Conservation (phyloP, 92 coral and sea anemone species). For the Anthopleura xanthogrammica region DNA sequence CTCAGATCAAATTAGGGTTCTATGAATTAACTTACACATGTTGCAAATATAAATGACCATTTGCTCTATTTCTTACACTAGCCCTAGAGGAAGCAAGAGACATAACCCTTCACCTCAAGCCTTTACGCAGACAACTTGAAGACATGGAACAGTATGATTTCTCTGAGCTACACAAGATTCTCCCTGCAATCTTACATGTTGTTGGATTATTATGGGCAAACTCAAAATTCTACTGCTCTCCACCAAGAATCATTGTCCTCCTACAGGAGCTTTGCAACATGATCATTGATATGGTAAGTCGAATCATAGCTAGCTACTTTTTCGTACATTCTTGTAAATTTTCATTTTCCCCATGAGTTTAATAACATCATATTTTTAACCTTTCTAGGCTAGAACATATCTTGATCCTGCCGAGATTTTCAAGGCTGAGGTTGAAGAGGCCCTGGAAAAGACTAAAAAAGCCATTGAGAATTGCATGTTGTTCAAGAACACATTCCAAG, state of each 20-base stretch:
- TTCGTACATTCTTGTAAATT: no score
- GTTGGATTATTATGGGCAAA: constrained; percentile 96
- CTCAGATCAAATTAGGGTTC: no score
- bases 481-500: constrained; percentile 81
- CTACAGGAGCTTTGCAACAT: constrained; percentile 96
- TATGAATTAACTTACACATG: no score
- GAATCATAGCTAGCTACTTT: no score
- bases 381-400: constrained; percentile 76
- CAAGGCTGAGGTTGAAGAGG: constrained; percentile 95
- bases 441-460: constrained; percentile 78
- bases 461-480: constrained; percentile 75
- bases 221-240: constrained; percentile 91
- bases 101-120: constrained; percentile 85
- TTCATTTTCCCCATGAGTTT: no score
- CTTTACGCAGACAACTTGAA: constrained; percentile 84
- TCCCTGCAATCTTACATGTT: constrained; percentile 89
- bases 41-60: background rate
- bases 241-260: constrained; percentile 91
- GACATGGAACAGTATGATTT: constrained; percentile 99
- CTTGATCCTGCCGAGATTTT: constrained; percentile 97
- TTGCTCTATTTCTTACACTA: constrained; percentile 1
- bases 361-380: background rate
- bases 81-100: constrained; percentile 98
- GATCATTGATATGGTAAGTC: constrained; percentile 94
- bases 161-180: constrained; percentile 85